Evolutionary conservation across 2,113 vertebrate species (phyloP), one percentile per base, ranked within the genome.

Genomic region (Brachirus orientalis): DNA sequence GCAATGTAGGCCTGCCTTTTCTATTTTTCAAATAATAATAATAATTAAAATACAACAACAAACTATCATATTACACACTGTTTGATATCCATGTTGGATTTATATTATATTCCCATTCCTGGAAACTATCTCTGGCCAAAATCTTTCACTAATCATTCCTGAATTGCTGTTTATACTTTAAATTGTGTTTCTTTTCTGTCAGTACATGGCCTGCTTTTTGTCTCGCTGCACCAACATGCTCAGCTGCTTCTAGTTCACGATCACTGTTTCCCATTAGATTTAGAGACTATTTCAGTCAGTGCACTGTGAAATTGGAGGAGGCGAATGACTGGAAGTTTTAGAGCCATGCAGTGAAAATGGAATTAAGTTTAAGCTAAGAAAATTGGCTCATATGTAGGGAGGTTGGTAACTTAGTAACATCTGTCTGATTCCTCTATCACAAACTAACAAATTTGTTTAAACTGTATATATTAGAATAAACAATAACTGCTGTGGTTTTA

Each of bases 221-320:
- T 66, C 28, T 50, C 10, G 2, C 38, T 57, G 36, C 48, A 17
- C 4, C 22, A n/a, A 12, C 4, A 50, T 36, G 40, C 41, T 63
- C 3, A 1, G 35, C 58, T 48, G 41, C 63, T 4, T 45, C 58
- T 45, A 28, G 52, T 58, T 54, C 7, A 3, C 10, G 18, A 70
- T 47, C 16, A 9, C 4, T 40, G 67, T 63, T 1, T 46, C 20
- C 52, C 10, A 56, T 67, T 53, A 46, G 51, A 61, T 28, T 47
- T 47, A 47, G 14, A 5, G 20, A 59, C 41, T 44, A 1, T 47
- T 77, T 59, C 43, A 14, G 20, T 45, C 38, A 16, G 10, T 13
- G 14, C 40, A 14, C 40, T 14, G 10, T 43, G 40, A 14, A 43
- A 43, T 51, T 45, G 44, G 44, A 45, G n/a, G 13, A 45, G 44